Evolutionary conservation across 2,888 invertebrate species (phyloP), one percentile per base, ranked within the genome.

Genomic region (Heliconius ethilla): DNA sequence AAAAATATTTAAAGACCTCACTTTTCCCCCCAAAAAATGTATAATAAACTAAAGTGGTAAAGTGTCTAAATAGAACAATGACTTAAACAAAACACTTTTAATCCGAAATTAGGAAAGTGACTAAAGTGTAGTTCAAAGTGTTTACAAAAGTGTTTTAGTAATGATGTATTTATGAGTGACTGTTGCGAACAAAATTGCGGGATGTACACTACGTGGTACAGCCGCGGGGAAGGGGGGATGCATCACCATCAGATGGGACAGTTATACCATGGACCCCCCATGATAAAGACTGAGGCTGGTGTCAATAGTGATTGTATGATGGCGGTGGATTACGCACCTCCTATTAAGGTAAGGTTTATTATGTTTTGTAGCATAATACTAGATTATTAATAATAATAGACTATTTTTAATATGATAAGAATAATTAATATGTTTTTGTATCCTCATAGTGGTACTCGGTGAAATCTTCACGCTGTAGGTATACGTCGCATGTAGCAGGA

Each of bases 231-330:
- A 82, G 89, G 92, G 84, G 94, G 94, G 22, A 92, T 94, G 89
- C 94, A 94, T 87, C 95, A 94, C 82, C 94, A 94, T 84, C 94
- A 95, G 84, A 94, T 94, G 94, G 95, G 92, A 78, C 95, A 92
- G 87, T 87, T 95, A 87, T 95, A 94, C 89, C 95, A 95, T 82
- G 95, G 95, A 9, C 94, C 95, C 66, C 94, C 95, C 77, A 95
- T 95, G 92, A 95, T 95, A 83, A 95, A 95, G 92, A 95, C 95
- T 82, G 95, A 95, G 82, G 95, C 95, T 73, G 95, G 95, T 51
- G 94, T 95, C 66, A 95, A 95, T 86, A 96, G 95, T 86, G 96
- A 96, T 87, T 96, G 96, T 82, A 96, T 96, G 96, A 94, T 96
- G 92, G 96, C 96, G 1, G 95, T 96, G 40, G 96, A 96, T 84